Base-by-base conservation (phyloP, 30 jellyfish, hydroid and myxozoan genomes). In the Aurelia sp. region DNA sequence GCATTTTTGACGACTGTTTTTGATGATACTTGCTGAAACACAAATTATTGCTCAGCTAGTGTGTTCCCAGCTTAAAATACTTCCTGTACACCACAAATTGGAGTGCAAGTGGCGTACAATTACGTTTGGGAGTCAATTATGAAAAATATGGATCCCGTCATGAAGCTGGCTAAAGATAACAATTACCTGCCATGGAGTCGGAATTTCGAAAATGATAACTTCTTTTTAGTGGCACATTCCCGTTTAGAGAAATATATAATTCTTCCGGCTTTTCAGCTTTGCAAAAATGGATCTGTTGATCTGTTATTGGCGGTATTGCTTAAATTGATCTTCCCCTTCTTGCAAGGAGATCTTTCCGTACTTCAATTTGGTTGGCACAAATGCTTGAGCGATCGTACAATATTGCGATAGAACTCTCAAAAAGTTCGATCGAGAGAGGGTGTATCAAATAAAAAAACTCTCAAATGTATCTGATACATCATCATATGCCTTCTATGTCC, bases 101-200 rank as follows among this genome's bases (percentile, higher is more conserved):
- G 2, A 9, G 23, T 11, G 17, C 20, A 22, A 71, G 88, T 21
- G 64, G 3, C 11, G 89, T 76, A 61, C 62, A 87, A 58, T 13
- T 13, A 19, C 31, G 67, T 13, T 1, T 18, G 17, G 1, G 27
- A 17, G 79, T 11, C 41, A 41, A 3, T 2, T 1, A 13, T 20
- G 76, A 74, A 52, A 81, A 74, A 52, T 74, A 23, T 18, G 76
- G 15, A 9, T 22, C 86, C 53, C 53, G 86, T 31, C 1, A 74
- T 18, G 50, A 82, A 10, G 79, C 86, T 18, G 37, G 35, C 41
- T 71, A 12, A 16, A 27, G 33, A 27, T 0, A 27, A 27, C 33
- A 2, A 27, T 27, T 0, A 27, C 33, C 2, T 27, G 33, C 33
- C 2, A 27, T 27, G 33, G 33, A 27, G 33, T 27, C 33, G 33